These are phyloP conservation scores for Meganola albula DNA, from an alignment of 2,888 invertebrate species.

Conservation along the genomic window DNA sequence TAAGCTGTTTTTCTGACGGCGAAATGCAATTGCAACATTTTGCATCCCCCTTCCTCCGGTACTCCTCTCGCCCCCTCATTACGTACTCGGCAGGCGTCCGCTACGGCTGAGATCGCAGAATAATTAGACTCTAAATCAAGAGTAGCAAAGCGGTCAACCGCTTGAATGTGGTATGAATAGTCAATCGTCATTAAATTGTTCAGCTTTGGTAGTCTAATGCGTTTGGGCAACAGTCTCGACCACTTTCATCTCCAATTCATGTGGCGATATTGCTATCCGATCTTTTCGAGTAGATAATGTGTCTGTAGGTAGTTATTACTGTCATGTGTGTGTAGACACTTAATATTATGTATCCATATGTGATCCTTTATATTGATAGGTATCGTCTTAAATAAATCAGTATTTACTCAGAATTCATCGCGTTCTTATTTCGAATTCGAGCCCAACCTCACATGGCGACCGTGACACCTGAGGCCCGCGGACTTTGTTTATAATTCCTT, in stretches of 20 bases:
- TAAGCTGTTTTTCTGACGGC: conserved; percentile 75
- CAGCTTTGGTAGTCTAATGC: conserved; percentile 73
- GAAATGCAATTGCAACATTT: conserved; percentile 73
- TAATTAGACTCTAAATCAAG: conserved; percentile 76
- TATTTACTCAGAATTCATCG: no score
- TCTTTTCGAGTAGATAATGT: no score
- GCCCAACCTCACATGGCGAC: no score
- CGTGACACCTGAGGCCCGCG: no score
- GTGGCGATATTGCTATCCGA: conserved; percentile 24
- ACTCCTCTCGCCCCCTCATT: conserved; percentile 49
- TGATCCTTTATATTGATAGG: no score
- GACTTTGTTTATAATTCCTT: no score
- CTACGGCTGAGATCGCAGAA: conserved; percentile 69
- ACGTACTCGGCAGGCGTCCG: conserved; percentile 61
- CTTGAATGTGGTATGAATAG: conserved; percentile 74
- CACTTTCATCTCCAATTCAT: conserved; percentile 25
- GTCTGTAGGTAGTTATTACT: no score
- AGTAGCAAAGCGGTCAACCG: conserved; percentile 71
- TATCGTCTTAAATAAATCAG: no score
- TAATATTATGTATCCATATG: no score
- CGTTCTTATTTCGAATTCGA: no score
- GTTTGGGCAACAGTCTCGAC: conserved; percentile 37
- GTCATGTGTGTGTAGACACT: no score
- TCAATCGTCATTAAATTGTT: conserved; percentile 76
- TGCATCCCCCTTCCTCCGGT: conserved; percentile 52